Evolutionary conservation across 2,113 vertebrate species (phyloP).

Genomic region (Ailurus styani): DNA sequence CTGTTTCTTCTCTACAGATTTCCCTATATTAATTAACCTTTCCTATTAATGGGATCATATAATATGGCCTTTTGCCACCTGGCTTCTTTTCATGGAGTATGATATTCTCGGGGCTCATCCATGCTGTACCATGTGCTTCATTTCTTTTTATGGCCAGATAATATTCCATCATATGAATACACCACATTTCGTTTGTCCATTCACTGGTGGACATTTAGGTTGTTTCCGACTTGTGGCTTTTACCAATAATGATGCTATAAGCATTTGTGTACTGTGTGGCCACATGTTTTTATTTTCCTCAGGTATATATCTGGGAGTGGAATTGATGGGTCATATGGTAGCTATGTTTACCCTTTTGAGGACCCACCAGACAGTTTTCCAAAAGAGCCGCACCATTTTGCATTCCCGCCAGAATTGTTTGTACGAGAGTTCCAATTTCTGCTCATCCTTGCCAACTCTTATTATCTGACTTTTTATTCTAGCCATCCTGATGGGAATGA

Average conservation of each 20-base stretch:
- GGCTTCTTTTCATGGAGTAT: constrained; percentile 26
- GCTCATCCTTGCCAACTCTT: neutral
- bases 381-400: neutral
- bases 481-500: neutral
- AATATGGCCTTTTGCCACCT: neutral
- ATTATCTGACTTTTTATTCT: neutral
- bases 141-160: neutral
- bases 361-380: neutral
- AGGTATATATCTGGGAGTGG: neutral
- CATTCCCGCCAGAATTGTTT: neutral
- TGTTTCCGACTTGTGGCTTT: neutral
- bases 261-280: neutral
- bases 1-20: neutral
- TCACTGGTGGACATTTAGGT: neutral
- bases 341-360: constrained; percentile 20
- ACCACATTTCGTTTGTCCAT: neutral
- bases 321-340: neutral
- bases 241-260: neutral
- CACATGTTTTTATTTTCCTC: constrained; percentile 41
- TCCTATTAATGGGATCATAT: neutral
- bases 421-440: neutral
- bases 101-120: neutral
- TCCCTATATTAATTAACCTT: neutral
- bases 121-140: neutral
- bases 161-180: neutral